A percentile compares a stretch with the other conserved stretches of the same genome.
Conservation (phyloP, 2,797 vertebrate species). For the Chloroceryle inda region DNA sequence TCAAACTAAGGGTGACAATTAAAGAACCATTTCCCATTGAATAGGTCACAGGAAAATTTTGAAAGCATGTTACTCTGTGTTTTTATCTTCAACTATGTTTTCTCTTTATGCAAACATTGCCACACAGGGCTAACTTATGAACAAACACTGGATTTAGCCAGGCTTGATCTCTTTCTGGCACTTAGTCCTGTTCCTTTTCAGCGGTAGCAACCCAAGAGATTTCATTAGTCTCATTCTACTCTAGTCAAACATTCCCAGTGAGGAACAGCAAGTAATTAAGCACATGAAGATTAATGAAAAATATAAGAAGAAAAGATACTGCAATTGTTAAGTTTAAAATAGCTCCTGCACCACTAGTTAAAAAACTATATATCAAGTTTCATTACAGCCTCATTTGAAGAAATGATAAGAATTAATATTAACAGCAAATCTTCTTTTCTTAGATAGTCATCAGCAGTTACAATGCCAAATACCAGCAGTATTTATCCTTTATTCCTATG, state of each 20-base stretch:
- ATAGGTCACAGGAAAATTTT: not conserved
- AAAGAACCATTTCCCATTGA: not conserved
- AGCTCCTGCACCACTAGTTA: not conserved
- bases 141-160: not conserved
- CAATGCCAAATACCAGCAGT: not conserved
- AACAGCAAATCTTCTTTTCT: slow-evolving; percentile 42
- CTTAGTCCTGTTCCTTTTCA: not conserved
- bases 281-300: slow-evolving; percentile 66
- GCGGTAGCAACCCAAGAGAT: not conserved
- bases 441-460: not conserved
- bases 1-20: not conserved
- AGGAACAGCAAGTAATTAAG: slow-evolving; percentile 66
- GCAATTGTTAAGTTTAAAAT: slow-evolving; percentile 53
- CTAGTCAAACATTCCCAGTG: slow-evolving; percentile 43
- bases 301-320: slow-evolving; percentile 1
- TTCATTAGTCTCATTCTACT: slow-evolving; percentile 41
- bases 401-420: slow-evolving; percentile 36
- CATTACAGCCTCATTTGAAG: slow-evolving; percentile 30
- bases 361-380: slow-evolving; percentile 43
- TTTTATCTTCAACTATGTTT: not conserved
- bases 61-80: not conserved
- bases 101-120: not conserved
- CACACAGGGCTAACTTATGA: not conserved
- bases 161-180: not conserved
- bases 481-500: not conserved